Evolutionary conservation across 1,140 invertebrate genomes (phyloP), one percentile per base, ranked within the genome.

Genomic region (Pseudoatta argentina): DNA sequence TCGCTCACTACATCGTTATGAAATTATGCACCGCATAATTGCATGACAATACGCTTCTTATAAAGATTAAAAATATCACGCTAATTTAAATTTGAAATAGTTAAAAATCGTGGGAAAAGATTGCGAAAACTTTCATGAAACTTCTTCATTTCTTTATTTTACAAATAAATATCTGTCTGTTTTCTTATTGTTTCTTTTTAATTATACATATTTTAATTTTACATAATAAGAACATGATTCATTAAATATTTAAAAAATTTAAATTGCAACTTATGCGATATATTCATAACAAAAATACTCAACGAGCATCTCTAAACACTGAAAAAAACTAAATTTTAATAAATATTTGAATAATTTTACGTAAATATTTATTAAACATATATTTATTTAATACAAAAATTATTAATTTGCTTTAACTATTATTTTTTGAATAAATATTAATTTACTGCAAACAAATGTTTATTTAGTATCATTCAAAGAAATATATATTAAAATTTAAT

Each of bases 1-100:
- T 53, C 27, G 27, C n/a, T 34, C 72, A 5, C 27, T 30, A 48
- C 24, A 30, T 51, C 34, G 10, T n/a, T 66, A 34, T 51, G 2
- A 21, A 51, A 78, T 78, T 78, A 48, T 64, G 18, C 30, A 6
- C 27, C 27, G 18, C 24, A 72, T 44, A 81, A 81, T 71, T 57
- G 6, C 44, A n/a, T 77, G 30, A 66, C 44, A 51, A 44, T 27
- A 27, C 44, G 44, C 14, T 48, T 18, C 16, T 21, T 34, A 48
- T 51, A 30, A 5, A 79, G 27, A 53, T 67, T 67, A 34, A 79
- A 67, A 67, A 21, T 16, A 7, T n/a, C 16, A 14, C 24, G 18
- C 14, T 14, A 24, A 79, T 69, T 57, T 39, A 39, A 85, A 30
- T 18, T 77, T 85, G 4, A 30, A 18, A 59, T 30, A 24, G 12